phyloP scores from a whole-genome alignment of 1,140 invertebrate species.

The Andricus grossulariae region DNA sequence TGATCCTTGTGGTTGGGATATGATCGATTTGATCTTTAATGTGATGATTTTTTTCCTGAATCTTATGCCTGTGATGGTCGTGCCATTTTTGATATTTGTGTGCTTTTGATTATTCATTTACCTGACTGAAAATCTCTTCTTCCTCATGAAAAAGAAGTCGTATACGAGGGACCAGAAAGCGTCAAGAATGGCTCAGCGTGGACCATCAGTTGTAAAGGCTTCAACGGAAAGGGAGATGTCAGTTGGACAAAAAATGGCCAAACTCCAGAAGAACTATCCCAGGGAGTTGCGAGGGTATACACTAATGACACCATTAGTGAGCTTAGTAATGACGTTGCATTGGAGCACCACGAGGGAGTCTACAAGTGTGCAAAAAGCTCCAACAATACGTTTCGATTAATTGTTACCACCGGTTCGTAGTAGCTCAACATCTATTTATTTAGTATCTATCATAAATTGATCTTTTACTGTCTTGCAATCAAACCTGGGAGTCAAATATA shows the following conservation, averaged over 20 bases:
- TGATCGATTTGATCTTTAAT: not conserved
- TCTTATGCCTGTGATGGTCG: constrained; percentile 5
- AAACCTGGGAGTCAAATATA: no score
- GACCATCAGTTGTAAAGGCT: constrained; percentile 63
- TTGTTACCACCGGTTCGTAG: constrained; percentile 68
- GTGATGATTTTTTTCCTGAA: not conserved
- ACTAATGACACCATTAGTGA: not conserved
- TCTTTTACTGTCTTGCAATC: no score
- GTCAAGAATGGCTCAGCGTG: constrained; percentile 63
- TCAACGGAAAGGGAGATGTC: constrained; percentile 51
- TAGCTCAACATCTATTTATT: not conserved
- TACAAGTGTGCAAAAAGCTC: constrained; percentile 65
- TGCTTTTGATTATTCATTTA: constrained; percentile 37
- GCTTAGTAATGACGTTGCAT: constrained; percentile 53
- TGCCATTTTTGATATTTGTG: constrained; percentile 1
- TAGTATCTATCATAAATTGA: not conserved
- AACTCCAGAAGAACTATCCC: constrained; percentile 48
- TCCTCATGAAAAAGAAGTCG: constrained; percentile 47
- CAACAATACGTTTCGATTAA: constrained; percentile 57
- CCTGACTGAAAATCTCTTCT: not conserved
- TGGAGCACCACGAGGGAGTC: constrained; percentile 64
- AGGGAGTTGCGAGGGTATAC: not conserved
- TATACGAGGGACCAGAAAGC: constrained; percentile 51
- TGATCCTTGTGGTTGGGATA: no score
- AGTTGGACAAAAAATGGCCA: constrained; percentile 70